Conservation (phyloP, 2,797 vertebrate species). For the Cossypha heuglini region DNA sequence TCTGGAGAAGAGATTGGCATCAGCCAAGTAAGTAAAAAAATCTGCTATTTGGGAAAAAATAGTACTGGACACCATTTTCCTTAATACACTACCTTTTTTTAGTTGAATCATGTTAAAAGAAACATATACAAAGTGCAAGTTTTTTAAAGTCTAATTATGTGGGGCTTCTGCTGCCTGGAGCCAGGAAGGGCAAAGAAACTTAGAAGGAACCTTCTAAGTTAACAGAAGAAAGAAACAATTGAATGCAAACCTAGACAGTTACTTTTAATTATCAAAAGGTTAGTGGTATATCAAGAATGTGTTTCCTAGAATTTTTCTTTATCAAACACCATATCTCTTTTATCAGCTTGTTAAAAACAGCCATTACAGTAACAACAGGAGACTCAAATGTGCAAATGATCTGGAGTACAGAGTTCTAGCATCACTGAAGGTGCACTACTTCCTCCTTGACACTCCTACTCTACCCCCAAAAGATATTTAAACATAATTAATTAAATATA, state of each 20-base stretch:
- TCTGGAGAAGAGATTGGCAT: not conserved
- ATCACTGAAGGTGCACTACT: conserved; percentile 25
- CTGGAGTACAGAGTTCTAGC: conserved; percentile 57
- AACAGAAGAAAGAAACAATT: conserved; percentile 36
- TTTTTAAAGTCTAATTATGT: conserved; percentile 47
- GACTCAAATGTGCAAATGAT: conserved; percentile 65
- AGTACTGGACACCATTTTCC: not conserved
- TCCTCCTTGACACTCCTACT: conserved; percentile 28
- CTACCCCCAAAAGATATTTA: not conserved
- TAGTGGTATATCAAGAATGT: conserved; percentile 36
- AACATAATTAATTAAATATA: not conserved
- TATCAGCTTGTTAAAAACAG: conserved; percentile 50
- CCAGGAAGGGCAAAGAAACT: conserved; percentile 35
- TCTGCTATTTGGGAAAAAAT: not conserved
- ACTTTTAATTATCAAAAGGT: conserved; percentile 36
- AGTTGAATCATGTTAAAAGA: conserved; percentile 52
- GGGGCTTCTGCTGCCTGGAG: conserved; percentile 61
- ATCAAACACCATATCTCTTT: not conserved
- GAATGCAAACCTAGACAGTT: conserved; percentile 35
- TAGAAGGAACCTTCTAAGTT: conserved; percentile 17
- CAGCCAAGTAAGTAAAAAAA: not conserved
- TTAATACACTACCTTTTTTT: not conserved
- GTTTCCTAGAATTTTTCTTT: not conserved
- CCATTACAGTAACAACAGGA: conserved; percentile 62
- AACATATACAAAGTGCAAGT: conserved; percentile 72